Evolutionary conservation across 2,797 vertebrate genomes (phyloP).

Genomic region (Setipinna tenuifilis): DNA sequence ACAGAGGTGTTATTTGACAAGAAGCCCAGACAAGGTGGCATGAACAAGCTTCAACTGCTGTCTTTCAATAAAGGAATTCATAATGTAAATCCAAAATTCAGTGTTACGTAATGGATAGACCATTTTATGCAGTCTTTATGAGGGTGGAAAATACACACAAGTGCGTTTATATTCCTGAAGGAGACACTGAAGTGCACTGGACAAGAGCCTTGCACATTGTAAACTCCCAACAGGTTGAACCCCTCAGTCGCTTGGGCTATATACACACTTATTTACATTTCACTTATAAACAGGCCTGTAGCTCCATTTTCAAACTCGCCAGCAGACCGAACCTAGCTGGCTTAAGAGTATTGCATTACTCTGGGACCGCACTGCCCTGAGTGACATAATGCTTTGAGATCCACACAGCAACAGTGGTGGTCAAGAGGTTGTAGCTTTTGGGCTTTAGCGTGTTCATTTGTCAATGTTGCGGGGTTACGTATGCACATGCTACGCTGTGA

Average conservation of each 20-base stretch:
- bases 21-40: constrained; percentile 10
- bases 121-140: constrained; percentile 9
- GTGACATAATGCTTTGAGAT: constrained; percentile 33
- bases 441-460: not conserved
- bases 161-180: not conserved
- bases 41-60: not conserved
- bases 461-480: not conserved
- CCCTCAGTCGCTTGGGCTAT: constrained; percentile 64
- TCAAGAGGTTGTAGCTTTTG: not conserved
- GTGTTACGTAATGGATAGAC: constrained; percentile 15
- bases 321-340: constrained; percentile 27
- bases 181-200: constrained; percentile 5
- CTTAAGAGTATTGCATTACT: constrained; percentile 22
- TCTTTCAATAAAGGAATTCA: constrained; percentile 23
- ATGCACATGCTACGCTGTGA: not conserved
- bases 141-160: constrained; percentile 4
- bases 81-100: constrained; percentile 10
- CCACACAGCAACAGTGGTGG: not conserved
- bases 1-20: constrained; percentile 8
- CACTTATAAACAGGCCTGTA: constrained; percentile 69
- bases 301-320: constrained; percentile 35
- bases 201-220: not conserved
- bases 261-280: constrained; percentile 65
- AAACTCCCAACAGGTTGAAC: constrained; percentile 61
- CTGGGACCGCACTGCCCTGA: not conserved